Conservation (phyloP, 2,888 invertebrate genomes). For the Selenia dentaria region DNA sequence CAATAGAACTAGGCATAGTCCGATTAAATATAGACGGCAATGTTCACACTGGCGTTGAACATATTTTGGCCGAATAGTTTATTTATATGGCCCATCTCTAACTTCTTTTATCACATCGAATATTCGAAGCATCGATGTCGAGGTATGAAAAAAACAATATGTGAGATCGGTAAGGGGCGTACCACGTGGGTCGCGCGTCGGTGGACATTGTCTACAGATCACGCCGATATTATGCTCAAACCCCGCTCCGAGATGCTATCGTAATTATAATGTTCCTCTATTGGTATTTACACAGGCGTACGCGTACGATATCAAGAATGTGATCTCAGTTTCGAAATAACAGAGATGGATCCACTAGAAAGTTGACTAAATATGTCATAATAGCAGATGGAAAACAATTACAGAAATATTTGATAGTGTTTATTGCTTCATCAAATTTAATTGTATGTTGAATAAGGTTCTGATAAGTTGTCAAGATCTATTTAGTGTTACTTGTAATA, state of each 20-base stretch:
- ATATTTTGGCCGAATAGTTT: too few species aligned
- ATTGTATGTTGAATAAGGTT: conserved; percentile 21
- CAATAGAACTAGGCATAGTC: too few species aligned
- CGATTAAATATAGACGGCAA: too few species aligned
- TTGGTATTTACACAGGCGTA: conserved; percentile 72
- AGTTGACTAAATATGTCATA: conserved; percentile 37
- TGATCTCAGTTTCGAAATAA: conserved; percentile 35
- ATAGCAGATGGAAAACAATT: conserved; percentile 30
- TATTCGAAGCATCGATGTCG: conserved; percentile 53
- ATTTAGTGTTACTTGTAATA: conserved; percentile 19
- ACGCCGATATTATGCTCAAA: conserved; percentile 67
- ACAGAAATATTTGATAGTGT: conserved; percentile 26
- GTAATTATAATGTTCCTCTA: conserved; percentile 79
- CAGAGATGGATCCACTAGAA: conserved; percentile 30
- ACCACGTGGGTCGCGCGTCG: conserved; percentile 73
- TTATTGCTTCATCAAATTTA: conserved; percentile 33
- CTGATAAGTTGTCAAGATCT: conserved; percentile 25
- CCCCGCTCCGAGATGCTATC: conserved; percentile 75
- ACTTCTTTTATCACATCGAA: conserved; percentile 40
- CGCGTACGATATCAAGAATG: conserved; percentile 30
- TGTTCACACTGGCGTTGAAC: too few species aligned
- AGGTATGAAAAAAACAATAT: conserved; percentile 62
- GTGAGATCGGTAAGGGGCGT: conserved; percentile 67
- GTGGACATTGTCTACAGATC: conserved; percentile 77
- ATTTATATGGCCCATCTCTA: too few species aligned